Evolutionary conservation across 1,140 invertebrate genomes (phyloP).

Genomic region (Nylanderia fulva): DNA sequence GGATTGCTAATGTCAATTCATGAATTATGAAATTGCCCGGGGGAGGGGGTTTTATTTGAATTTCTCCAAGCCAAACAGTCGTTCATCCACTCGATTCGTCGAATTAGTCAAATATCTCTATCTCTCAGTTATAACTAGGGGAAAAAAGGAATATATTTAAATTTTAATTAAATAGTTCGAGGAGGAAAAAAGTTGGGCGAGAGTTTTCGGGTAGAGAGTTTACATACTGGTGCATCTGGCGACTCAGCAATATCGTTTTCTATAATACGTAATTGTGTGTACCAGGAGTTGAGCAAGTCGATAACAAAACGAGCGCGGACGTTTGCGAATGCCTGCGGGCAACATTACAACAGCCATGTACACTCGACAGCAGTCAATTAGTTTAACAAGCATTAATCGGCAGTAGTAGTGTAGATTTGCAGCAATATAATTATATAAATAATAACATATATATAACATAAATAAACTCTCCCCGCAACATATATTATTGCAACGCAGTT

Average conservation of each 20-base stretch:
- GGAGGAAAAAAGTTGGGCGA: background rate
- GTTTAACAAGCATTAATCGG: conserved; percentile 32
- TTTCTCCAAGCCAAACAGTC: background rate
- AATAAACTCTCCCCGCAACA: background rate
- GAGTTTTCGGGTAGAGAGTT: background rate
- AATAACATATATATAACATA: background rate
- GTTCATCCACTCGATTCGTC: background rate
- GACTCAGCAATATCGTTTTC: conserved; percentile 10
- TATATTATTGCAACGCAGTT: background rate
- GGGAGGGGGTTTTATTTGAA: background rate
- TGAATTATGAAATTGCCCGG: background rate
- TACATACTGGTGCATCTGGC: background rate
- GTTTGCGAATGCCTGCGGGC: conserved; percentile 1
- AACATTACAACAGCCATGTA: conserved; percentile 32
- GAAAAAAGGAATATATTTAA: background rate
- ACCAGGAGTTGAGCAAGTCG: conserved; percentile 22
- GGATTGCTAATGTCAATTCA: background rate
- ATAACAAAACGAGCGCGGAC: conserved; percentile 43
- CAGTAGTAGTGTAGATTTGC: background rate
- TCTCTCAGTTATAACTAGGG: background rate
- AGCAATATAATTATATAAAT: conserved; percentile 19
- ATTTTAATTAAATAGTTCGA: background rate
- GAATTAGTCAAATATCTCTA: background rate
- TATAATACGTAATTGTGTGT: conserved; percentile 15
- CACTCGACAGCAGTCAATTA: conserved; percentile 30